phyloP scores from a whole-genome alignment of 2,888 invertebrate genomes.

The Papilio protenor region DNA sequence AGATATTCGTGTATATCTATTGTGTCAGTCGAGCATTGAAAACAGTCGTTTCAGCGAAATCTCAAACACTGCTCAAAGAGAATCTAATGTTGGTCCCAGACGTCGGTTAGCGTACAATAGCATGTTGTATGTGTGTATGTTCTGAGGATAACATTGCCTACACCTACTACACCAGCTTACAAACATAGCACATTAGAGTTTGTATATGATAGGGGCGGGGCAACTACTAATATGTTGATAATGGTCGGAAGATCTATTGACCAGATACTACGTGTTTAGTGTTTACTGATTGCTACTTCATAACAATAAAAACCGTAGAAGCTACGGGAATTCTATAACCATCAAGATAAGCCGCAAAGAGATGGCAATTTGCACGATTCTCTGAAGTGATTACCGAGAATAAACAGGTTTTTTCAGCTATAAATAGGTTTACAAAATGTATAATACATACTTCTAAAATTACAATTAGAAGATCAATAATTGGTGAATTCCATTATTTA shows the following conservation, averaged over 20 bases:
- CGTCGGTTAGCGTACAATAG: neutral
- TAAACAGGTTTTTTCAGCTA: too few species aligned
- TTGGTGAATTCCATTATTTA: neutral
- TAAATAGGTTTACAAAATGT: too few species aligned
- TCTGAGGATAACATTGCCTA: neutral
- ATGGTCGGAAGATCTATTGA: neutral
- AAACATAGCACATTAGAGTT: neutral
- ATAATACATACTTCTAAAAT: neutral
- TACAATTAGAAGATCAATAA: neutral
- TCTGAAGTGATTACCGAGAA: neutral
- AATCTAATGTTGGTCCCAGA: constrained; percentile 4
- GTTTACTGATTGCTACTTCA: neutral
- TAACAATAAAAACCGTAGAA: neutral
- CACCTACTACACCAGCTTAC: neutral
- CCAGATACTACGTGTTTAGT: neutral
- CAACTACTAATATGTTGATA: neutral
- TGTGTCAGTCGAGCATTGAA: neutral
- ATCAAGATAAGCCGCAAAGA: neutral
- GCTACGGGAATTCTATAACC: neutral
- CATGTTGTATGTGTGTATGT: neutral
- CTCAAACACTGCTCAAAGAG: neutral
- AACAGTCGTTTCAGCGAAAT: neutral
- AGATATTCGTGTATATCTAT: neutral
- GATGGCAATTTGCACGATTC: neutral
- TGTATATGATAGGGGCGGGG: neutral